Percentiles rank a stretch among this genome's conserved stretches.
These are phyloP conservation scores for Lepidochitona cinerea DNA, from an alignment of 2,888 invertebrate species.

Conservation along the genomic window DNA sequence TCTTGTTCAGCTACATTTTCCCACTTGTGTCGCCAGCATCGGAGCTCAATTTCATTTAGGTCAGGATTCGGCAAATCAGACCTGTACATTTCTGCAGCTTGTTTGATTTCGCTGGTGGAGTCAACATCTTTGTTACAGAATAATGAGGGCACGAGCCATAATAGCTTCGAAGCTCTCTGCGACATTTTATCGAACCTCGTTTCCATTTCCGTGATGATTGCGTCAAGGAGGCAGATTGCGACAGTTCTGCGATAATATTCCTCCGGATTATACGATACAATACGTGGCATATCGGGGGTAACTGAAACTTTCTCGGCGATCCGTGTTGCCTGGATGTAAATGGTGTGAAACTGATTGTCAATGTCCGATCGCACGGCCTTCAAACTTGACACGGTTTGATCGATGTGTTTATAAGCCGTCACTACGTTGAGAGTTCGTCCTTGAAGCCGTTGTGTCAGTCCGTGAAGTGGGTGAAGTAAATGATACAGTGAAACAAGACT, in stretches of 20 bases:
- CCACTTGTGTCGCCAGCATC: constrained; percentile 1
- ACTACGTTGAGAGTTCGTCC: constrained; percentile 4
- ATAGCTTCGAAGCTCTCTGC: not conserved
- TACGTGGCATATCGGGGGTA: not conserved
- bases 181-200: not conserved
- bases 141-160: not conserved
- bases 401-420: constrained; percentile 2
- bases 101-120: not conserved
- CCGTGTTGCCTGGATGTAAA: not conserved
- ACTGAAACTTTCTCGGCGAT: not conserved
- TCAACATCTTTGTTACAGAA: too few relatives aligned
- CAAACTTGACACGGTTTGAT: not conserved
- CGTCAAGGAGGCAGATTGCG: not conserved
- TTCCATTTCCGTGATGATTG: not conserved
- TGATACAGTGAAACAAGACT: constrained; percentile 10
- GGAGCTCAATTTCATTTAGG: not conserved
- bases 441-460: constrained; percentile 10
- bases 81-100: not conserved
- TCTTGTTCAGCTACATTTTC: not conserved
- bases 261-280: not conserved
- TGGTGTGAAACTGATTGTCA: constrained; percentile 10
- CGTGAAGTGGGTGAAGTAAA: constrained; percentile 6
- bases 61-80: not conserved
- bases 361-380: not conserved
- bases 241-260: not conserved